phyloP scores from a whole-genome alignment of 2,888 invertebrate genomes.

The Hyppa rectilinea region DNA sequence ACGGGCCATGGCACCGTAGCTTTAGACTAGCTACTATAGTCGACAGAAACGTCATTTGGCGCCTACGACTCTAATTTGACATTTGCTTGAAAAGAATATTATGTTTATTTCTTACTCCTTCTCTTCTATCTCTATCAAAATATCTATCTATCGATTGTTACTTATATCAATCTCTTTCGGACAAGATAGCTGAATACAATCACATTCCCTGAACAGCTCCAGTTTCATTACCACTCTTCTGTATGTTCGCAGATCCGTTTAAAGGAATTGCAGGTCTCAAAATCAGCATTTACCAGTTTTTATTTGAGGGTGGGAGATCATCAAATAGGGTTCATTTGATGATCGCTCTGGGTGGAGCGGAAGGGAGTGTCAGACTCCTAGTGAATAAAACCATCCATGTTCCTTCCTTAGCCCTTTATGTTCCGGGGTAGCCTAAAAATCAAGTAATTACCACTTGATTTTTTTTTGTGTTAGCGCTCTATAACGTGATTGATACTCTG shows the following conservation, averaged over 20 bases:
- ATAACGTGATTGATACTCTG: conserved; percentile 24
- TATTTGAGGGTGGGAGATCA: too few relatives aligned
- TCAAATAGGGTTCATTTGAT: too few relatives aligned
- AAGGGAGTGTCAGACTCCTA: too few relatives aligned
- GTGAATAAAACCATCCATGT: too few relatives aligned
- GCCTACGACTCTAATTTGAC: not conserved
- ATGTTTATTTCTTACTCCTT: not conserved
- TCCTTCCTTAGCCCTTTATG: too few relatives aligned
- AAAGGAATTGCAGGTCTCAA: not conserved
- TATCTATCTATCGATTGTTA: too few relatives aligned
- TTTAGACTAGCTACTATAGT: not conserved
- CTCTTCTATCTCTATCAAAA: too few relatives aligned
- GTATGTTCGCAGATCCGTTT: not conserved
- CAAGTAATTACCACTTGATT: not conserved
- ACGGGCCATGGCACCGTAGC: too few relatives aligned
- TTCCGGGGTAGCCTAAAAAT: too few relatives aligned
- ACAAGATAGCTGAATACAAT: not conserved
- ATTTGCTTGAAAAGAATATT: not conserved
- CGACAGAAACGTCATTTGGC: not conserved
- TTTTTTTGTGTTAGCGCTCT: not conserved
- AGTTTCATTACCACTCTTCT: not conserved
- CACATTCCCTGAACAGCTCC: not conserved
- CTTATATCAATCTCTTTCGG: too few relatives aligned
- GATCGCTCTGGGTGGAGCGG: too few relatives aligned
- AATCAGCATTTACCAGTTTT: not conserved